Percentiles rank a stretch among this genome's conserved stretches.
phyloP scores from a whole-genome alignment of 2,113 vertebrate species.

The Pluvialis apricaria region DNA sequence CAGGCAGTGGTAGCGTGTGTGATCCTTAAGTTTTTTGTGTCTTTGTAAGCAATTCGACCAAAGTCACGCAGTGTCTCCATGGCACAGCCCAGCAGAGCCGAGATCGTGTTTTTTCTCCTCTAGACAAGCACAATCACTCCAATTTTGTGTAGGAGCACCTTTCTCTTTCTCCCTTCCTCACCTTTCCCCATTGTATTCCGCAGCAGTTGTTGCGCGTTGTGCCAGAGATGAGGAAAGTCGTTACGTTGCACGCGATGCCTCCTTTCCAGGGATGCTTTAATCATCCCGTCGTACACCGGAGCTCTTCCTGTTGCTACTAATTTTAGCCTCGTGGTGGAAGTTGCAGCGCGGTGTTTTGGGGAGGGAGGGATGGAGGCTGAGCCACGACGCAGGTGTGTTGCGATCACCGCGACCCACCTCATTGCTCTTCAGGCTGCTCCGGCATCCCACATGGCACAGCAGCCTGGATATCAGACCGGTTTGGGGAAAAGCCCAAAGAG shows the following conservation, averaged over 20 bases:
- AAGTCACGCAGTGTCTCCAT: neutral
- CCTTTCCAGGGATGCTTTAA: slow-evolving; percentile 12
- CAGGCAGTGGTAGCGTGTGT: rapidly evolving
- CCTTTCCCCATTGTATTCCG: neutral
- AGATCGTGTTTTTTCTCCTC: neutral
- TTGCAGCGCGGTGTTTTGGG: neutral
- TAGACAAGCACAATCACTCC: neutral
- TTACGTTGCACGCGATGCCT: neutral
- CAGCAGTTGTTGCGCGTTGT: neutral
- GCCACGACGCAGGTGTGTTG: neutral
- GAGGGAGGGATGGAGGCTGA: neutral
- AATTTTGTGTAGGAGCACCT: neutral
- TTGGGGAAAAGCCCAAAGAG: neutral
- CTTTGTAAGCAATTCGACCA: neutral
- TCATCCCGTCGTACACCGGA: neutral
- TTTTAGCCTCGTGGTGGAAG: neutral
- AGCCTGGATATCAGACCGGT: neutral
- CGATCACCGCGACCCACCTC: neutral
- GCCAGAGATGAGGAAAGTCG: neutral
- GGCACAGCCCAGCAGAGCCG: neutral
- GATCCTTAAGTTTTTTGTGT: neutral
- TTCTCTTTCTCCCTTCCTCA: neutral
- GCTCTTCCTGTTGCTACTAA: slow-evolving; percentile 20
- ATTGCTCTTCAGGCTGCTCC: neutral
- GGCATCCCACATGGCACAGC: neutral